A percentile compares a stretch with the other conserved stretches of the same genome.
phyloP scores from a whole-genome alignment of 1,140 invertebrate species.

The Sesamia nonagrioides region DNA sequence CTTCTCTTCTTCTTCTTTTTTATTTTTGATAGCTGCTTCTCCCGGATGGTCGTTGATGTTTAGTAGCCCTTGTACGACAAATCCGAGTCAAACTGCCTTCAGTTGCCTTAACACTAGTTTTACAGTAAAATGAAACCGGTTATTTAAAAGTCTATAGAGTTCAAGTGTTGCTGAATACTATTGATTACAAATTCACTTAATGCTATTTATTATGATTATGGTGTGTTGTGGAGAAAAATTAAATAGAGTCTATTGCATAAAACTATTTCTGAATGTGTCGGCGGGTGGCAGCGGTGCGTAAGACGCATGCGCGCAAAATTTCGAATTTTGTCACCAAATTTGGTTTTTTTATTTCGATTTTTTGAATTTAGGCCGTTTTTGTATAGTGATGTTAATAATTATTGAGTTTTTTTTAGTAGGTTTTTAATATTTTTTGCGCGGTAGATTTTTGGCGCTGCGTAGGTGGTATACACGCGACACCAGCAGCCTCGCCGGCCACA shows the following conservation, averaged over 20 bases:
- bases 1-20: slow-evolving; percentile 70
- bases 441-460: slow-evolving; percentile 80
- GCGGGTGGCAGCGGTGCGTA: slow-evolving; percentile 76
- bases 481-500: slow-evolving; percentile 83
- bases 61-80: slow-evolving; percentile 80
- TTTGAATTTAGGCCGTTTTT: slow-evolving; percentile 80
- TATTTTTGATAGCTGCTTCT: slow-evolving; percentile 69
- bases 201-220: slow-evolving; percentile 81
- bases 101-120: slow-evolving; percentile 85
- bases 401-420: slow-evolving; percentile 52
- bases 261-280: slow-evolving; percentile 85
- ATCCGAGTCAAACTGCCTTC: slow-evolving; percentile 82
- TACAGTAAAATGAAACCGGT: slow-evolving; percentile 83
- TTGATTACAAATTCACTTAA: slow-evolving; percentile 83
- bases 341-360: slow-evolving; percentile 75
- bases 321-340: slow-evolving; percentile 79
- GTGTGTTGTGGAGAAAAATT: slow-evolving; percentile 74
- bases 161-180: slow-evolving; percentile 87
- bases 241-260: slow-evolving; percentile 85
- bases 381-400: slow-evolving; percentile 62
- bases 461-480: slow-evolving; percentile 84
- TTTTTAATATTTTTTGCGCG: slow-evolving; percentile 68
- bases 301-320: slow-evolving; percentile 84
- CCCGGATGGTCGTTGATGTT: slow-evolving; percentile 85
- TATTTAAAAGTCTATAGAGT: slow-evolving; percentile 73